Evolutionary conservation across 2,888 invertebrate species (phyloP), one percentile per base, ranked within the genome.

Genomic region (Schrankia costaestrigalis): DNA sequence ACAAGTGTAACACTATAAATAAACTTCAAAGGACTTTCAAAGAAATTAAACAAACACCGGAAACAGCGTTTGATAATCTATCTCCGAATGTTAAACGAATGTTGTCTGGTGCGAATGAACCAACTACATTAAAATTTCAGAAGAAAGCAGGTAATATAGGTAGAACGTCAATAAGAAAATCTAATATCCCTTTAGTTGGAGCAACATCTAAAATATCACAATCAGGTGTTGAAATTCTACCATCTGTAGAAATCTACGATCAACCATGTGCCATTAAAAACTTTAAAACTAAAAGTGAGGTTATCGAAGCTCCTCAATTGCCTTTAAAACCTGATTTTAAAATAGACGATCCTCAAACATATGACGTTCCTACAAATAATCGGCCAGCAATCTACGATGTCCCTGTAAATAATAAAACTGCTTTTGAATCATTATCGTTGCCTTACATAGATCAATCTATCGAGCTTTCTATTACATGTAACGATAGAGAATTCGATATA

Each of bases 1-100:
- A 58, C 33, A 78, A 73, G 50, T 69, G 71, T 68, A 71, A 78
- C 30, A 37, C 63, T 37, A 55, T 70, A 44, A 50, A 55, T 42
- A 76, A 72, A 66, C 56, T 75, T 39, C 74, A 77, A 63, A 82
- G 78, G 56, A 78, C 75, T 48, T 65, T 79, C 33, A 79, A 71
- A 58, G 85, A 85, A 42, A 56, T 53, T 11, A 79, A 78, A 55
- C 65, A 52, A 42, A 32, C 35, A 17, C 22, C 63, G 56, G 64
- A 83, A 34, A 58, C 73, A 1, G 64, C 84, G 26, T 90, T 91
- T 60, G 88, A 89, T 34, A 89, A 89, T 59, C 76, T 91, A 8
- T 91, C 91, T 10, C 90, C 91, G 3, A 90, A 90, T 57, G 91
- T 91, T 3, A 91, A 90, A 65, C 79, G 91, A 46, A 90, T 91